These are phyloP conservation scores for Eupeodes latifasciatus DNA, from an alignment of 2,888 invertebrate genomes.

Conservation along the genomic window DNA sequence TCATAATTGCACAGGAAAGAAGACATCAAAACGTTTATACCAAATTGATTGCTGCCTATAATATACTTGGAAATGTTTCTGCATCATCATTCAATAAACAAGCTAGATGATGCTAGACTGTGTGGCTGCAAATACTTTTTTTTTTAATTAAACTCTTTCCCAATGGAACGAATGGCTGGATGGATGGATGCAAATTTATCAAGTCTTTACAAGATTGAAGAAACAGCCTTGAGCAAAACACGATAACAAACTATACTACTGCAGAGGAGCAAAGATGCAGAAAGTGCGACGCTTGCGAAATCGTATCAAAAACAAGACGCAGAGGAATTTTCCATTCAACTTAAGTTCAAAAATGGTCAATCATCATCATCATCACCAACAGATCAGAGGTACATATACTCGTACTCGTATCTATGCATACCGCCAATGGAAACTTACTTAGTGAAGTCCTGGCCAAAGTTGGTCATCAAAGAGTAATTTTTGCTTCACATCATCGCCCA, in stretches of 20 bases:
- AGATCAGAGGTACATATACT: neutral
- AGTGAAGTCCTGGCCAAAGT: conserved; percentile 52
- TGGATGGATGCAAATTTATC: conserved; percentile 61
- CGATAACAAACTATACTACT: conserved; percentile 52
- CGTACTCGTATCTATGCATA: neutral
- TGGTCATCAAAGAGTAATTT: conserved; percentile 58
- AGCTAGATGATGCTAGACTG: conserved; percentile 37
- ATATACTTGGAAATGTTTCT: conserved; percentile 2
- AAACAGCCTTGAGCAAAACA: conserved; percentile 40
- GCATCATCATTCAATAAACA: conserved; percentile 14
- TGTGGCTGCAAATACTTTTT: conserved; percentile 24
- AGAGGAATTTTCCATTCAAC: conserved; percentile 59
- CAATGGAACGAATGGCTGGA: neutral
- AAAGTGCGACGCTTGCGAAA: neutral
- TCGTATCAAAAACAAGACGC: conserved; percentile 7
- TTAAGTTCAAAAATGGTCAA: conserved; percentile 36
- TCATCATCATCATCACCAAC: conserved; percentile 14
- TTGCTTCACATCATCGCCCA: neutral
- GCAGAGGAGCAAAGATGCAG: neutral
- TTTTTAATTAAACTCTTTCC: conserved; percentile 58
- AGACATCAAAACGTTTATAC: conserved; percentile 20
- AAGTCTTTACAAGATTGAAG: conserved; percentile 24
- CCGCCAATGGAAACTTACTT: conserved; percentile 48
- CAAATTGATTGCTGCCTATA: neutral
- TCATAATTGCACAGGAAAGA: conserved; percentile 63